These are phyloP conservation scores for Okapia johnstoni DNA, from an alignment of 2,113 vertebrate species.

Conservation along the genomic window DNA sequence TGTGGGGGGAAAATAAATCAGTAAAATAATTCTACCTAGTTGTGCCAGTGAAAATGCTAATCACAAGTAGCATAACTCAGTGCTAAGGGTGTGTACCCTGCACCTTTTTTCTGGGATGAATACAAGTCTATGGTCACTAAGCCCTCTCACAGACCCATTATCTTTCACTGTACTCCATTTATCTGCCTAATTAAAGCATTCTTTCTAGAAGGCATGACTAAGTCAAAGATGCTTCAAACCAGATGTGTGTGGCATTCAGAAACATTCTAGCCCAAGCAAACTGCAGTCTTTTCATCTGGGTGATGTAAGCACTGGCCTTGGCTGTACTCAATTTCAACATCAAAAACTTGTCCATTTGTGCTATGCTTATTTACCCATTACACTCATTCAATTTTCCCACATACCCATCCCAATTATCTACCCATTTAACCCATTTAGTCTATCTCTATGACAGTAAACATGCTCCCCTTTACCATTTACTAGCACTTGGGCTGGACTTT, in stretches of 20 bases:
- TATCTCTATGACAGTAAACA: conserved; percentile 42
- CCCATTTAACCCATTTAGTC: conserved; percentile 66
- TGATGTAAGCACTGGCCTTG: conserved; percentile 30
- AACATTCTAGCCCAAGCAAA: conserved; percentile 19
- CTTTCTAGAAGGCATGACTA: neutral
- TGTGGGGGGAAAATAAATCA: neutral
- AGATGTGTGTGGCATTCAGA: neutral
- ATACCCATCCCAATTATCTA: conserved; percentile 58
- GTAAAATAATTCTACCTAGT: neutral
- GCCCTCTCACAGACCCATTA: neutral
- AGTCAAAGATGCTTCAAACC: conserved; percentile 12
- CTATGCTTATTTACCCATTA: conserved; percentile 60
- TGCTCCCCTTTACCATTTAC: conserved; percentile 44
- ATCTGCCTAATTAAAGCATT: neutral
- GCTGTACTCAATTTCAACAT: conserved; percentile 33
- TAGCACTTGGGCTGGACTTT: conserved; percentile 47
- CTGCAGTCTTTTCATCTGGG: neutral
- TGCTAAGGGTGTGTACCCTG: neutral
- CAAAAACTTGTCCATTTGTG: conserved; percentile 55
- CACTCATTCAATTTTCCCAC: conserved; percentile 57
- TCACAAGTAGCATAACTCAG: too few relatives aligned
- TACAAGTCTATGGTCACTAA: neutral
- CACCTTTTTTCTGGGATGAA: neutral
- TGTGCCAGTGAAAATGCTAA: neutral
- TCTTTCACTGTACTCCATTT: neutral